Conservation (phyloP, 2,113 vertebrate species). For the Peucedramus taeniatus region DNA sequence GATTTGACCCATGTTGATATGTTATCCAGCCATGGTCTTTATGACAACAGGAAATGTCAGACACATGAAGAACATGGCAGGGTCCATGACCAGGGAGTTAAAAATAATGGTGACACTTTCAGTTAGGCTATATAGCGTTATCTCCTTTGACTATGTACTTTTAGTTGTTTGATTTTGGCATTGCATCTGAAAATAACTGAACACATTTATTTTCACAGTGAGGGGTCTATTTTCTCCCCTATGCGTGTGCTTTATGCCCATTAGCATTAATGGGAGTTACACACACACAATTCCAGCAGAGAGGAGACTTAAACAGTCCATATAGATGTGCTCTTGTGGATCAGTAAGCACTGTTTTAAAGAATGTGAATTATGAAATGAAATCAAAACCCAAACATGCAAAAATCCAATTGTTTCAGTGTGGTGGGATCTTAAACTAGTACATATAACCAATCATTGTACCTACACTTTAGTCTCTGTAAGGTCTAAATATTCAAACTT, state of each 20-base stretch:
- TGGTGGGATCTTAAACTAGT: background rate
- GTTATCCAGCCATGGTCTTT: background rate
- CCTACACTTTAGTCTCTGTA: background rate
- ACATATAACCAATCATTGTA: background rate
- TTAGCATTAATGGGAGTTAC: constrained; percentile 69
- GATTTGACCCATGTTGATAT: background rate
- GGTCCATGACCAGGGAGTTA: constrained; percentile 18
- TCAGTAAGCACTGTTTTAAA: constrained; percentile 18
- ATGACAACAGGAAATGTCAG: background rate
- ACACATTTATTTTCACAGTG: constrained; percentile 76
- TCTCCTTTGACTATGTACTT: constrained; percentile 49
- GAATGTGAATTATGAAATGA: background rate
- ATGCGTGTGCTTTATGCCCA: constrained; percentile 50
- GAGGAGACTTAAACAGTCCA: constrained; percentile 31
- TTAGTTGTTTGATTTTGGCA: constrained; percentile 67
- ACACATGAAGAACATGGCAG: background rate
- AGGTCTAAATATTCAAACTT: background rate
- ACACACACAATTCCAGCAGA: background rate
- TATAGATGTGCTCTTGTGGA: constrained; percentile 24
- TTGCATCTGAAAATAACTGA: constrained; percentile 64
- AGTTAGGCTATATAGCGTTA: constrained; percentile 30
- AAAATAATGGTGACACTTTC: constrained; percentile 57
- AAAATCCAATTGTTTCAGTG: background rate
- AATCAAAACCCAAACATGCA: background rate
- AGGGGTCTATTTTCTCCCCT: constrained; percentile 71